These are phyloP conservation scores for Oreocharis arfaki DNA, from an alignment of 2,113 vertebrate genomes.

Conservation along the genomic window DNA sequence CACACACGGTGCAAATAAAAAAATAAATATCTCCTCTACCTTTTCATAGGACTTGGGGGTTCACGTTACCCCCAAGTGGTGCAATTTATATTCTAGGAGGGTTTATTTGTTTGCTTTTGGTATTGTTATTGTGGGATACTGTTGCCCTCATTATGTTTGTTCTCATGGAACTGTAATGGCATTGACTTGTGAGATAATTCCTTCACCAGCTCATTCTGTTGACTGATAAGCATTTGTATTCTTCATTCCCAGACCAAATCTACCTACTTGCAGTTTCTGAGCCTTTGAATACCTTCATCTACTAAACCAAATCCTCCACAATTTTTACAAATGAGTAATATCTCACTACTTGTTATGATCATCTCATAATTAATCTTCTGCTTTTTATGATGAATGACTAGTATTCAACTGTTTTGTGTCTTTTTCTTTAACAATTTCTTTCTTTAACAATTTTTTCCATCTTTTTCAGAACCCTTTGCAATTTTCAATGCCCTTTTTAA, in stretches of 20 bases:
- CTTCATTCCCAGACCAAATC: background rate
- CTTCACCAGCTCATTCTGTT: background rate
- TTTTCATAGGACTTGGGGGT: background rate
- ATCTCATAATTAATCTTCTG: background rate
- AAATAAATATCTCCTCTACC: background rate
- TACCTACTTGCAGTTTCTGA: background rate
- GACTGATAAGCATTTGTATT: background rate
- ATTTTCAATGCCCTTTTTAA: background rate
- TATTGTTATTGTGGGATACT: background rate
- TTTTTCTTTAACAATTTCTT: background rate
- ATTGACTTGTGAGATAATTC: background rate
- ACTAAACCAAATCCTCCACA: background rate
- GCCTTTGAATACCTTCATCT: background rate
- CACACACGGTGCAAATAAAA: background rate
- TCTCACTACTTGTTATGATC: background rate
- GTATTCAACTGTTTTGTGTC: background rate
- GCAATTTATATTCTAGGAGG: background rate
- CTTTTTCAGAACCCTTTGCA: background rate
- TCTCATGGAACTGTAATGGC: background rate
- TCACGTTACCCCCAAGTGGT: background rate
- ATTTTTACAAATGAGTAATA: background rate
- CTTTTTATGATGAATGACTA: background rate
- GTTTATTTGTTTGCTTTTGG: background rate
- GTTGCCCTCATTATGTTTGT: background rate
- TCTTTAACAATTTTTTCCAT: background rate